Conservation (phyloP, 2,797 vertebrate genomes). For the Chaenodraco wilsoni region DNA sequence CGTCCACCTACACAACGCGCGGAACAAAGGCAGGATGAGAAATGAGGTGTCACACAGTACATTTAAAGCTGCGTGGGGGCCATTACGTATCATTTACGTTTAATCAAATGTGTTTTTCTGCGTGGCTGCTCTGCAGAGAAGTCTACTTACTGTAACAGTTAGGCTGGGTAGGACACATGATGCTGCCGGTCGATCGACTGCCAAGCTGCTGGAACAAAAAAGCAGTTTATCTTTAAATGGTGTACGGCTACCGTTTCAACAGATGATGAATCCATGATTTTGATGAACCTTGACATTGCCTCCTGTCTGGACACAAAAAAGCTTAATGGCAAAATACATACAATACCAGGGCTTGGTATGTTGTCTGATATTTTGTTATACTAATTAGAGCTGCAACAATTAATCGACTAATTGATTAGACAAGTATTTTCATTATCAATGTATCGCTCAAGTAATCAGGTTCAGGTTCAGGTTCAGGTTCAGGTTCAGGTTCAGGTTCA, state of each 20-base stretch:
- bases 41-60: slow-evolving; percentile 69
- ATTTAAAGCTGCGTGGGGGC: slow-evolving; percentile 61
- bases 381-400: no score
- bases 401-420: no score
- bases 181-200: slow-evolving; percentile 31
- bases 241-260: slow-evolving; percentile 11
- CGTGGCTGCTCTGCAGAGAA: slow-evolving; percentile 54
- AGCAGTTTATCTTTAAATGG: slow-evolving; percentile 27
- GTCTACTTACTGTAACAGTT: slow-evolving; percentile 42
- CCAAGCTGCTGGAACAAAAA: slow-evolving; percentile 13
- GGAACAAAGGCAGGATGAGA: slow-evolving; percentile 68
- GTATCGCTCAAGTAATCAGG: no score
- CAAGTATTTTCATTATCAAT: no score
- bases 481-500: no score
- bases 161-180: slow-evolving; percentile 40
- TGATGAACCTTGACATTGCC: slow-evolving; percentile 2
- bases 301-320: background rate
- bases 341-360: background rate
- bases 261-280: background rate
- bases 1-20: slow-evolving; percentile 59
- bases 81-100: slow-evolving; percentile 74
- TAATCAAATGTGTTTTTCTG: slow-evolving; percentile 55
- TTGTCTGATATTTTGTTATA: background rate
- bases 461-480: no score
- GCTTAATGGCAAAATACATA: background rate